These are phyloP conservation scores for Zingel zingel DNA, from an alignment of 2,113 vertebrate genomes.

Conservation along the genomic window DNA sequence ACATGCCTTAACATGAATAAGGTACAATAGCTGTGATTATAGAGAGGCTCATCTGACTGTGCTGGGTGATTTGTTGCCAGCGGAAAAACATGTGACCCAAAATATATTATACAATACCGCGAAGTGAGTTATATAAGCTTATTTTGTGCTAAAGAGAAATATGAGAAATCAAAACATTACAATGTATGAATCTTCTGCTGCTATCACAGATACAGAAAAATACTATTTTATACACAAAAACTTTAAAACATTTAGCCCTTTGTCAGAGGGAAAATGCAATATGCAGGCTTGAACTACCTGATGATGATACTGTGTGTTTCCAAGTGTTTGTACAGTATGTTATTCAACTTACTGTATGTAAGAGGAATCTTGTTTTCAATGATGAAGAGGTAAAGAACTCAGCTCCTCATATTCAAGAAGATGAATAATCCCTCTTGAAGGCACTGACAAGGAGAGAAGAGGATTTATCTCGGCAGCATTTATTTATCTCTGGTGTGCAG, in stretches of 20 bases:
- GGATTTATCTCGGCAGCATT: slow-evolving; percentile 48
- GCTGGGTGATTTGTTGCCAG: slow-evolving; percentile 44
- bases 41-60: slow-evolving; percentile 47
- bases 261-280: slow-evolving; percentile 61
- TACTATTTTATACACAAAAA: slow-evolving; percentile 62
- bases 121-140: slow-evolving; percentile 41
- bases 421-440: slow-evolving; percentile 51
- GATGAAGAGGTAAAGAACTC: slow-evolving; percentile 43
- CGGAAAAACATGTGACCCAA: slow-evolving; percentile 31
- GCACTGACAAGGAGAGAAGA: slow-evolving; percentile 57
- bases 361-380: slow-evolving; percentile 35
- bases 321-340: slow-evolving; percentile 39
- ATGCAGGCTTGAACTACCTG: slow-evolving; percentile 62
- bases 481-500: slow-evolving; percentile 61
- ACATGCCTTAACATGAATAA: slow-evolving; percentile 77
- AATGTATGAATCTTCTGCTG: slow-evolving; percentile 53
- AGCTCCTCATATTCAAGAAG: slow-evolving; percentile 50
- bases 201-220: slow-evolving; percentile 57
- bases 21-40: slow-evolving; percentile 61
- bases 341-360: slow-evolving; percentile 30
- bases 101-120: slow-evolving; percentile 37
- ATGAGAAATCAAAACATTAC: slow-evolving; percentile 20
- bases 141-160: slow-evolving; percentile 57
- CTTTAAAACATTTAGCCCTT: slow-evolving; percentile 26
- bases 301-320: slow-evolving; percentile 65